Evolutionary conservation across 2,888 invertebrate species (phyloP), one percentile per base, ranked within the genome.

Genomic region (Pollenia angustigena): DNA sequence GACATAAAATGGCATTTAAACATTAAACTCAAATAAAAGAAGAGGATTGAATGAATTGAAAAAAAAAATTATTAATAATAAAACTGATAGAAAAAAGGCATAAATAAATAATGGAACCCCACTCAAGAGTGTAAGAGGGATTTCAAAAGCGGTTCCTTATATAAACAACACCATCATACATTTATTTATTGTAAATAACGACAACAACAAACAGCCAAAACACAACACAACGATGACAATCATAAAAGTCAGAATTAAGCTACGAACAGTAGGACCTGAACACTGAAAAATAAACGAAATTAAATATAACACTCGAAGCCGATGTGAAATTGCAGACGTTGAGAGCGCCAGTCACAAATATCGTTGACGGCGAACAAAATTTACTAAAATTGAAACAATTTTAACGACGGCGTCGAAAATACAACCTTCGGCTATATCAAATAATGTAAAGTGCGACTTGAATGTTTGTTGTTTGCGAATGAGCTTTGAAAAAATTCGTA

Each of bases 1-100:
- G 87, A 87, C 87, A 87, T 87, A 87, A 87, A 87, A 87, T 87
- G 87, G 87, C 87, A 87, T 84, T 87, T 87, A 81, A 87, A 87
- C 84, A 84, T 84, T 87, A 87, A 81, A 69, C 75, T 79, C 48
- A 50, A 58, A 66, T n/a, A 69, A 66, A 83, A 16, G 42, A 52
- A 11, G 32, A 83, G 32, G 18, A 62, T 44, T 75, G 60, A 82
- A 82, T 56, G 48, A 81, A 74, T 40, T 9, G n/a, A 69, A 71
- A 64, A 50, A 68, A 66, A 18, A 52, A 76, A n/a, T n/a, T 14
- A 32, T 32, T 32, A 52, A 76, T 46, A 71, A 80, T 75, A 80
- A 82, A 56, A 81, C 54, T 74, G 44, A 81, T 72, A 42, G 69
- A 42, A 74, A 66, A 76, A 58, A 84, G 50, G 62, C 75, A 56